Conservation (phyloP, 23 tunicate species). For the Trididemnum miniatum region DNA sequence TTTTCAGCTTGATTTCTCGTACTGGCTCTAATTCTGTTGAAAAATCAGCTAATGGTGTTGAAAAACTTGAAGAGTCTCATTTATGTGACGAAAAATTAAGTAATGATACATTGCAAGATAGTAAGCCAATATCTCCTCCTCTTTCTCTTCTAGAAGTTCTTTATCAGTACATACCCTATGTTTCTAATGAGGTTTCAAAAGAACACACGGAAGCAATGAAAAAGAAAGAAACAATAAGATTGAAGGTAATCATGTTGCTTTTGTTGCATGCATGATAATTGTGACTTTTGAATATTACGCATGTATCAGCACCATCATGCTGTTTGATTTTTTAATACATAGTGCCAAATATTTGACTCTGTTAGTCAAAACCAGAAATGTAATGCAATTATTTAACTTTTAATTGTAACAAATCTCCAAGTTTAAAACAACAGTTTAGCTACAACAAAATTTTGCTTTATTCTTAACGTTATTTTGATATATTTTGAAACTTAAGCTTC, state of each 20-base stretch:
- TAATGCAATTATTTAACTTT: no score
- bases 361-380: no score
- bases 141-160: conserved; percentile 33
- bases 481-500: no score
- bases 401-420: no score
- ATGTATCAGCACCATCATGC: no score
- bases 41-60: not conserved
- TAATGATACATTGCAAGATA: not conserved
- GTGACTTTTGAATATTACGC: no score
- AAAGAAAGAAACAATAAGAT: not conserved
- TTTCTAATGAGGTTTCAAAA: not conserved
- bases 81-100: no score
- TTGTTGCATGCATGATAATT: not conserved
- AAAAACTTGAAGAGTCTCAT: not conserved
- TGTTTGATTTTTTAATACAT: no score
- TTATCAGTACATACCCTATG: conserved; percentile 53
- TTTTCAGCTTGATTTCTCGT: conserved; percentile 55
- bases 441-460: no score
- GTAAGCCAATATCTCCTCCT: not conserved
- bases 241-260: not conserved
- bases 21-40: conserved; percentile 16
- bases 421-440: no score
- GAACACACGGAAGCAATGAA: not conserved
- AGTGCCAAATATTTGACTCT: no score
- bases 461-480: no score